These are phyloP conservation scores for Oreohelix idahoensis DNA, from an alignment of 1,140 invertebrate species.

Conservation along the genomic window DNA sequence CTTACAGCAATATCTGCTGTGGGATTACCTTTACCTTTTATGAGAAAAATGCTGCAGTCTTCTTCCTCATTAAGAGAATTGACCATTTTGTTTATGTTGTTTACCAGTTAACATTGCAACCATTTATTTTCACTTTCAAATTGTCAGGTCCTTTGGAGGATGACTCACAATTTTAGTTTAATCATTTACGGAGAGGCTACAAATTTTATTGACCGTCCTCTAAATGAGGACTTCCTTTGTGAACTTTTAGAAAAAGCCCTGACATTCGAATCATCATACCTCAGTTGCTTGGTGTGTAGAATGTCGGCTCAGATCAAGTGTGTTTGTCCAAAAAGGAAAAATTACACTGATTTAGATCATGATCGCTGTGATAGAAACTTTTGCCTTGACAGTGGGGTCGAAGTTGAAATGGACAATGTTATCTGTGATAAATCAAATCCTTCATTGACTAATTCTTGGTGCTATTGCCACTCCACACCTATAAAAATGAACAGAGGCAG, in stretches of 20 bases:
- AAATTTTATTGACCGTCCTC: conserved; percentile 12
- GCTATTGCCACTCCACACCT: conserved; percentile 29
- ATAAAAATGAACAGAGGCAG: neutral
- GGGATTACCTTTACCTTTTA: too few species aligned
- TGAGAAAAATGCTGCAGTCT: too few species aligned
- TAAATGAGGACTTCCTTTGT: conserved; percentile 34
- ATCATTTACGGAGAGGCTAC: conserved; percentile 28
- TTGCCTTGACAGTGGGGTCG: conserved; percentile 27
- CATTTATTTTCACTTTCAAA: neutral
- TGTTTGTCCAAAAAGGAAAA: neutral
- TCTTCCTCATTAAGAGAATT: too few species aligned
- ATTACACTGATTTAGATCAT: neutral
- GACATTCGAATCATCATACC: conserved; percentile 16
- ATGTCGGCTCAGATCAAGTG: neutral
- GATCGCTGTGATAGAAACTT: conserved; percentile 28
- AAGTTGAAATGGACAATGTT: conserved; percentile 11
- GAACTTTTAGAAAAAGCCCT: conserved; percentile 37
- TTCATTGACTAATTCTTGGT: neutral
- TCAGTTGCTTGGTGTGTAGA: conserved; percentile 29
- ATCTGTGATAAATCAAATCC: neutral
- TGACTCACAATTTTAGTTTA: conserved; percentile 1
- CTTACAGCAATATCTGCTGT: too few species aligned
- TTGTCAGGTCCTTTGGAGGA: conserved; percentile 38
- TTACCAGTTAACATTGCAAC: neutral
- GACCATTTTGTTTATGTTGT: neutral